phyloP scores from a whole-genome alignment of 2,888 invertebrate species.

The Macrosiphum euphorbiae region DNA sequence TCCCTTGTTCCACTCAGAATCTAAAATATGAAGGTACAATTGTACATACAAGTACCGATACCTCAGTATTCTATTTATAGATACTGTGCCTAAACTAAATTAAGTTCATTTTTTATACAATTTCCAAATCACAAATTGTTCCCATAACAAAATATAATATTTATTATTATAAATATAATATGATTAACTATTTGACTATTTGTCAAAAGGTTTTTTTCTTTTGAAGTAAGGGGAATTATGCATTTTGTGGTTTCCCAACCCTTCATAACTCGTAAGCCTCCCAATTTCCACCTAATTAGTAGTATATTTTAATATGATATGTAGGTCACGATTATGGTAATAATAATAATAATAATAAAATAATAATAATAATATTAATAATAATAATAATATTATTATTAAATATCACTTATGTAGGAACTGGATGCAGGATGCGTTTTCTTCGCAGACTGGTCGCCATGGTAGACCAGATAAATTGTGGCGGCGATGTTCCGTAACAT shows the following conservation, averaged over 20 bases:
- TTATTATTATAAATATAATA: no score
- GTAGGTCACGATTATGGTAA: background rate
- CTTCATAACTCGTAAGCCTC: background rate
- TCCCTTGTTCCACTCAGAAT: no score
- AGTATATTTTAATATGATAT: background rate
- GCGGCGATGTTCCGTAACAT: slow-evolving; percentile 30
- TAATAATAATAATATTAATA: background rate
- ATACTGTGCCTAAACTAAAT: no score
- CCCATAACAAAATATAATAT: no score
- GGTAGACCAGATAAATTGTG: slow-evolving; percentile 37
- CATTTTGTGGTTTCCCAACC: background rate
- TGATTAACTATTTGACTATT: background rate
- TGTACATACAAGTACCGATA: no score
- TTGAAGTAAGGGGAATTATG: background rate
- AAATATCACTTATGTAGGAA: background rate
- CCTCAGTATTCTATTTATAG: no score
- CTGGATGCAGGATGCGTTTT: slow-evolving; percentile 6
- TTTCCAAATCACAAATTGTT: no score
- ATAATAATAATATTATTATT: background rate
- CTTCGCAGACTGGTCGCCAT: slow-evolving; percentile 49
- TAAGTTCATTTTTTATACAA: no score
- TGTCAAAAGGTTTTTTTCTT: background rate
- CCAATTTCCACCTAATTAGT: background rate
- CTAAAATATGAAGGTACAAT: no score
- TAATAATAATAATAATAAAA: background rate